Base-by-base conservation (phyloP, 92 coral and sea anemone genomes). In the Actinernus sp. region DNA sequence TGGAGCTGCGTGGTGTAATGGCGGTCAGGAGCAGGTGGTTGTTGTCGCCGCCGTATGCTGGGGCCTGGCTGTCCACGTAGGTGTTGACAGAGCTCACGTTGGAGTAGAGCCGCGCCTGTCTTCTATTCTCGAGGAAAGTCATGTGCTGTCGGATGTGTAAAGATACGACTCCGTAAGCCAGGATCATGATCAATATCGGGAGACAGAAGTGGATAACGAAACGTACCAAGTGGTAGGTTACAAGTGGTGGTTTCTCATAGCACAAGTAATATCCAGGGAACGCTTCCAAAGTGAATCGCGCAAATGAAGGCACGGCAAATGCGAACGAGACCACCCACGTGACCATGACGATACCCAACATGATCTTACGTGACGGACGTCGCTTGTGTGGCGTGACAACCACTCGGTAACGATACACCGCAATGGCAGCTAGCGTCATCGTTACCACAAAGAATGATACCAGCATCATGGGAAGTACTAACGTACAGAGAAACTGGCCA, bases 341-440 rank as follows among this genome's bases (percentile, higher is more conserved):
- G 5, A 51, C 38, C 0, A 31, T 21, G 31, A 83, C 27, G 17
- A 57, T 9, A 2, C 36, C 26, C 41, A 47, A 11, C n/a, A 40
- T 58, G 19, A 55, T 31, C 37, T 49, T 65, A 19, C 27, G 46
- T 3, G 83, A 68, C 2, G 68, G 73, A 0, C 8, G 11, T 19
- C 49, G 58, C 38, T 45, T 55, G 47, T 34, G 29, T 11, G 89
- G 79, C 30, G 65, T 62, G 10, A 52, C 74, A 14, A 83, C 33
- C 3, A 75, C 68, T 25, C 53, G 48, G 74, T 67, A 68, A 12
- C 89, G 79, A 19, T 76, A 68, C 22, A 83, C 26, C 13, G 89
- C 83, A 31, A 83, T 76, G 44, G 79, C 38, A 1, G 79, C 84
- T 46, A 83, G 40, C 6, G 84, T 75, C 29, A 23, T 33, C 0